These are phyloP conservation scores for Dasyurus viverrinus DNA, from an alignment of 2,113 vertebrate species.

Conservation along the genomic window DNA sequence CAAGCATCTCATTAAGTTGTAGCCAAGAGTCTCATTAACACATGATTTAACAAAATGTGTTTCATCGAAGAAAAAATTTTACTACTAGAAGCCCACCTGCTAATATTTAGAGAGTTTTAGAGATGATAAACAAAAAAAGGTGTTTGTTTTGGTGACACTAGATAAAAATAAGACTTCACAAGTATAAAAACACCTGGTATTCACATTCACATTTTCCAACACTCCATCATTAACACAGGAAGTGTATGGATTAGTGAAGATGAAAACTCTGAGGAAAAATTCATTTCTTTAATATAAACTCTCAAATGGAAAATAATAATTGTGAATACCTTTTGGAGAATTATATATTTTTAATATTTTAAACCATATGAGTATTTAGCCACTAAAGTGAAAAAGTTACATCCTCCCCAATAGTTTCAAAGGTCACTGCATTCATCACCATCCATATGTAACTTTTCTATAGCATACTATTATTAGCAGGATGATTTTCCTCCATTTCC, in stretches of 20 bases:
- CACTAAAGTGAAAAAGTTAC: neutral
- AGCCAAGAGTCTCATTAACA: conserved; percentile 43
- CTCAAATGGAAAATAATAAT: neutral
- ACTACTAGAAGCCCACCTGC: neutral
- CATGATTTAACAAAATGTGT: conserved; percentile 17
- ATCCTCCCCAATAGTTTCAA: conserved; percentile 12
- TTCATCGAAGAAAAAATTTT: neutral
- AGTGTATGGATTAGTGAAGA: neutral
- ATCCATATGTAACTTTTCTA: neutral
- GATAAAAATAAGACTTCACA: conserved; percentile 17
- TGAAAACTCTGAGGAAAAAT: neutral
- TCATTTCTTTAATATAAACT: neutral
- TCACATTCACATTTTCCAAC: neutral
- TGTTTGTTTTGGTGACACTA: conserved; percentile 9
- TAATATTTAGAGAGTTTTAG: neutral
- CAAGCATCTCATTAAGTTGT: conserved; percentile 34
- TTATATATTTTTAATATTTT: neutral
- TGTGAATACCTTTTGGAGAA: neutral
- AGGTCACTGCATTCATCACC: neutral
- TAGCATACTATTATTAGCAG: neutral
- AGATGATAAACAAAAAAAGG: conserved; percentile 7
- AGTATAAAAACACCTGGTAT: neutral
- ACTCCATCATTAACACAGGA: neutral
- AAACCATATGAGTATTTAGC: conserved; percentile 9
- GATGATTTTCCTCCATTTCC: neutral